phyloP scores from a whole-genome alignment of 2,113 vertebrate species.

The Colistium nudipinnis region DNA sequence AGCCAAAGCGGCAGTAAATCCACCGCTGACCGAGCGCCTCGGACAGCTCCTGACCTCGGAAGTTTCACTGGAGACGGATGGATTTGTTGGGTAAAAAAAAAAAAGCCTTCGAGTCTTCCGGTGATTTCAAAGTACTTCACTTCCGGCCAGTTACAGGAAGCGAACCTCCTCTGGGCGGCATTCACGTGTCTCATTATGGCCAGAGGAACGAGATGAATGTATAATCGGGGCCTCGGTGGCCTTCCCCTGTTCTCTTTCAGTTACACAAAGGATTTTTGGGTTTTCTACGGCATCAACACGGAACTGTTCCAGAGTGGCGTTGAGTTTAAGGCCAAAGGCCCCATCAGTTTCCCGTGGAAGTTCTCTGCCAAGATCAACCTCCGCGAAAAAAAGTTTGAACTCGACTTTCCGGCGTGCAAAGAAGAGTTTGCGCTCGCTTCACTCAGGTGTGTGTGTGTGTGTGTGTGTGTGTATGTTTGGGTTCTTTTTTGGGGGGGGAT shows the following conservation, averaged over 20 bases:
- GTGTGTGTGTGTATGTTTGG: too few species aligned
- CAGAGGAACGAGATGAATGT: too few species aligned
- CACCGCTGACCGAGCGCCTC: constrained; percentile 62
- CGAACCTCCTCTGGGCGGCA: background rate
- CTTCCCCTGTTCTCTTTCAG: constrained; percentile 42
- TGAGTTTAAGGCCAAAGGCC: constrained; percentile 68
- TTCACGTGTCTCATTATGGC: background rate
- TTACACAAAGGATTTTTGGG: constrained; percentile 72
- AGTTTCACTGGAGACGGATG: constrained; percentile 73
- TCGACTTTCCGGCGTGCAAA: constrained; percentile 68
- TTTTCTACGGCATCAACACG: constrained; percentile 81
- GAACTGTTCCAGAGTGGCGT: constrained; percentile 78
- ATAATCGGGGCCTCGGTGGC: too few species aligned
- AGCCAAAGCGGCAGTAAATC: constrained; percentile 74
- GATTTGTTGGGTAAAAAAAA: constrained; percentile 75
- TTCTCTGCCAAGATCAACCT: constrained; percentile 68
- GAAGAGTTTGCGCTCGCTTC: constrained; percentile 63
- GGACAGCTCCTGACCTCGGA: constrained; percentile 73
- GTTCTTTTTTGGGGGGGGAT: too few species aligned
- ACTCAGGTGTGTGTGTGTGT: constrained; percentile 67
- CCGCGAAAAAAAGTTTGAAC: constrained; percentile 61
- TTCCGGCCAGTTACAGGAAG: background rate
- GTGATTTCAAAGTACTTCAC: background rate
- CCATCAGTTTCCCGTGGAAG: constrained; percentile 71
- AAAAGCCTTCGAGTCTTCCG: background rate